Base-by-base conservation (phyloP, 2,797 vertebrate species). In the Remorina albescens region DNA sequence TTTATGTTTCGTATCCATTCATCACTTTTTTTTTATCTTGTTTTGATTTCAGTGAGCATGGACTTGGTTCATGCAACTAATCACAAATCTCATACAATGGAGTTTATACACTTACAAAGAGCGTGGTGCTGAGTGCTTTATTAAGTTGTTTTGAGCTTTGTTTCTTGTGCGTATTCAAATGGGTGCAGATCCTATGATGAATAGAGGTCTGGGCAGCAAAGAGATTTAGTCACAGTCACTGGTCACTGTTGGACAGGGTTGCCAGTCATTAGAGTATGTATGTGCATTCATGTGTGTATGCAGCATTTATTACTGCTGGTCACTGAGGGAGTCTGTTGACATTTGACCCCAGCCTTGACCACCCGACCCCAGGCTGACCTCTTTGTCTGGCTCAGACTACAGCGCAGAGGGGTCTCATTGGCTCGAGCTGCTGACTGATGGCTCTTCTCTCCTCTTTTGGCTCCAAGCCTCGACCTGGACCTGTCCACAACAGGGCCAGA, bases 321-420 rank as follows among this genome's bases (percentile, higher is more conserved):
- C 81, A 85, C 90, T 53, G 74, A 81, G 75, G 80, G 81, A 83
- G 86, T 81, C 84, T 81, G 78, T 78, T 89, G 90, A 90, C 85
- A 56, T 85, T 75, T 78, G 84, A 92, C 86, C 88, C 30, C 64
- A 26, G 65, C 80, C 56, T 69, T 87, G 85, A 89, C 88, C 87
- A 53, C 39, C 65, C 80, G 85, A 91, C 88, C 91, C 81, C 8
- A 8, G 65, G 46, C 41, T 83, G 90, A 90, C 91, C 90, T 86
- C 62, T 47, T 41, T 83, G 87, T 91, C 88, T 92, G 90, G 90
- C 91, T 85, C 57, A 0, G 56, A 28, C 69, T 42, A 70, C 61
- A 49, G 85, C 91, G 71, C 91, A 92, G 91, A 92, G 92, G n/a
- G 92, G 90, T 81, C 80, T 84, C 46, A 41, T 74, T 91, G 91